phyloP scores from a whole-genome alignment of 2,888 invertebrate species.

The Polydrusus tereticollis region DNA sequence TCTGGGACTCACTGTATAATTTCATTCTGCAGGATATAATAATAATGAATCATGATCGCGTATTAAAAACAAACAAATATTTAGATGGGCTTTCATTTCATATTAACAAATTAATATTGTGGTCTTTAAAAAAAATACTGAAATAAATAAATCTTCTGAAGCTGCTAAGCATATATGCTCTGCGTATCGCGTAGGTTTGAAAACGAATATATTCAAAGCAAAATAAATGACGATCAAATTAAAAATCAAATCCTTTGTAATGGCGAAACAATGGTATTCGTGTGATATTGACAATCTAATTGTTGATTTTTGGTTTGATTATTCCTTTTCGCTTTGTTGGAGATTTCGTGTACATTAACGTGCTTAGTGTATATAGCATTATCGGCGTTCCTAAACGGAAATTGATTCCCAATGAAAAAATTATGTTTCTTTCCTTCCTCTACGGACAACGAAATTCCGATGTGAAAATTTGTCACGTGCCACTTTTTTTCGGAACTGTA shows the following conservation, averaged over 20 bases:
- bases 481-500: constrained; percentile 27
- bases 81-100: too few relatives aligned
- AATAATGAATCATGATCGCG: too few relatives aligned
- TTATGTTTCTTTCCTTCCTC: constrained; percentile 2
- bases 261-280: constrained; percentile 17
- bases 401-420: constrained; percentile 12
- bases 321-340: constrained; percentile 18
- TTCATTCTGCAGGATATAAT: too few relatives aligned
- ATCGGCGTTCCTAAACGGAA: constrained; percentile 18
- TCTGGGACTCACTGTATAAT: too few relatives aligned
- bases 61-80: too few relatives aligned
- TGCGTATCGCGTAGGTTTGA: background rate
- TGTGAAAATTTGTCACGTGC: constrained; percentile 31
- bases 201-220: constrained; percentile 9
- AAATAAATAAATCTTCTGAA: background rate
- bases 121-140: background rate
- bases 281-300: constrained; percentile 6
- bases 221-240: constrained; percentile 12
- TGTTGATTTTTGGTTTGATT: constrained; percentile 22
- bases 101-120: background rate
- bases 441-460: background rate
- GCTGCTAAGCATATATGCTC: background rate
- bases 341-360: constrained; percentile 17
- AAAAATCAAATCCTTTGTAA: constrained; percentile 14
- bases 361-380: constrained; percentile 8